Evolutionary conservation across 2,888 invertebrate species (phyloP), one percentile per base, ranked within the genome.

Genomic region (Ennomos quercinarius): DNA sequence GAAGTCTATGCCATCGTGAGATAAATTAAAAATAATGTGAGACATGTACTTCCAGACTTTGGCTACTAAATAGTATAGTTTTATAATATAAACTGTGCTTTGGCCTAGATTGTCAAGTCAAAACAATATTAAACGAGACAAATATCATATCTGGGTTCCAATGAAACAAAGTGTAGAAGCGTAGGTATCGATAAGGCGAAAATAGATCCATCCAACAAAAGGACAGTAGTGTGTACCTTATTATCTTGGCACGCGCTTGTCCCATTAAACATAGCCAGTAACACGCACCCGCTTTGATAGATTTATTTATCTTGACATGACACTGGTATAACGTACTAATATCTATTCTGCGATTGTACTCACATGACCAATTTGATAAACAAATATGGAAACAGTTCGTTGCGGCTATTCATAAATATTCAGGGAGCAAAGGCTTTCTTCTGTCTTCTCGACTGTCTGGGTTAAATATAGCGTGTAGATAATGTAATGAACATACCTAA

Each of bases 301-400:
- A 60, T 65, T 65, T 64, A 62, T 51, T 63, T 64, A 50, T 57
- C 46, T 36, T 41, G 35, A 12, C 41, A 55, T 51, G 56, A 41
- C 17, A 52, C 57, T 41, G 35, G 12, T 42, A 9, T 2, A 9
- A 42, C 51, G 13, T 35, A 51, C n/a, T 27, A 9, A 43, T 50
- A 41, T 50, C 12, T 49, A 37, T 13, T 45, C 17, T 47, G 40
- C 36, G 39, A 41, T 42, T 38, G 41, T 27, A 27, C 6, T 6
- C 53, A 59, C 54, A 50, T 59, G 59, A 59, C 45, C 41, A 50
- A 42, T 37, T 48, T 13, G 42, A 54, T 59, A 49, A 41, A 45
- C 40, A 48, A 52, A 36, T 49, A 47, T 27, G 44, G 52, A 57
- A 37, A 12, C 12, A 38, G 42, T 41, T 43, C 46, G n/a, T 10